phyloP scores from a whole-genome alignment of 1,140 invertebrate species.

The Octopus sinensis region DNA sequence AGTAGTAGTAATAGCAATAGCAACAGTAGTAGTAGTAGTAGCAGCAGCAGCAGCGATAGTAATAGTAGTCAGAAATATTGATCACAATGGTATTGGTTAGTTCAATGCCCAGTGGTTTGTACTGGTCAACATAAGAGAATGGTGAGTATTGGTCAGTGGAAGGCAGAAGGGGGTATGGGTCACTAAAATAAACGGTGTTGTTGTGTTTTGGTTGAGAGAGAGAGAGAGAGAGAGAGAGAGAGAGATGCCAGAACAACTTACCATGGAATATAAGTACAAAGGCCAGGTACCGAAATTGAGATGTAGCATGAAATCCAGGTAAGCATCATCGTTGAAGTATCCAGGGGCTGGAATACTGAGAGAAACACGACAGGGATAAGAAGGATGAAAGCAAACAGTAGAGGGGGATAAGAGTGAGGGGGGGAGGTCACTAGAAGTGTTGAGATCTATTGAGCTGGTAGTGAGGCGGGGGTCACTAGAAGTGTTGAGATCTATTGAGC shows the following conservation, averaged over 20 bases:
- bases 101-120: neutral
- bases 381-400: no score
- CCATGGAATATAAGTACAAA: slow-evolving; percentile 34
- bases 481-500: no score
- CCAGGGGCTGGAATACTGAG: slow-evolving; percentile 51
- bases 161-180: neutral
- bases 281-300: slow-evolving; percentile 45
- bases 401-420: no score
- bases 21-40: no score
- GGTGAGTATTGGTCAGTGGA: no score
- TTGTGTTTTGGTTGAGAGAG: neutral
- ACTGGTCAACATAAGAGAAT: neutral
- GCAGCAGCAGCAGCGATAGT: no score
- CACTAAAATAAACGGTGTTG: neutral
- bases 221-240: neutral
- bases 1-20: no score
- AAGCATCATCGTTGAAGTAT: slow-evolving; percentile 51
- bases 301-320: slow-evolving; percentile 50
- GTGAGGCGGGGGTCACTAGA: no score
- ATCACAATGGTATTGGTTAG: neutral
- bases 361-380: neutral
- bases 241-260: slow-evolving; percentile 22
- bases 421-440: no score
- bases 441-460: no score
- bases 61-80: neutral